Evolutionary conservation across 2,113 vertebrate genomes (phyloP).

Genomic region (Tringa solitaria): DNA sequence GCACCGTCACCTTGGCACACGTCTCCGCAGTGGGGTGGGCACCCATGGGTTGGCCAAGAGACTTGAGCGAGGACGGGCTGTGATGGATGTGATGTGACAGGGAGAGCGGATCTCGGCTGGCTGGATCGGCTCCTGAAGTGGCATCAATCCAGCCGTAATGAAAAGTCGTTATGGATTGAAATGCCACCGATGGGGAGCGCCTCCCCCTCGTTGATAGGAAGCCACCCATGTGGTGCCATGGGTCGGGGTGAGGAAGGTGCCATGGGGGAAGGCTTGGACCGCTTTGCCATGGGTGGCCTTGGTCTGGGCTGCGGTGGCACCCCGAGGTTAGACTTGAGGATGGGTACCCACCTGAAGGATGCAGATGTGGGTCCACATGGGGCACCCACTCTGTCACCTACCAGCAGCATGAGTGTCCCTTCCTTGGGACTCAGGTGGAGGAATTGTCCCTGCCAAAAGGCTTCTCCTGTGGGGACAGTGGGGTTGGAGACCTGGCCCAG

Average conservation of each 20-base stretch:
- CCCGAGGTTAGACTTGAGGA: neutral
- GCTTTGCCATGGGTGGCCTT: neutral
- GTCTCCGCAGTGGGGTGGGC: neutral
- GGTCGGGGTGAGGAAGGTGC: neutral
- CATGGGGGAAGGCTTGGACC: neutral
- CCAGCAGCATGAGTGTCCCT: fast-evolving
- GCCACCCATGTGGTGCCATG: neutral
- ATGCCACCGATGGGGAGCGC: neutral
- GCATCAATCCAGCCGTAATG: neutral
- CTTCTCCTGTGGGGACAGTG: fast-evolving
- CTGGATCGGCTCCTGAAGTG: neutral
- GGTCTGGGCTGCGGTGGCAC: neutral
- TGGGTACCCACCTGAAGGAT: neutral
- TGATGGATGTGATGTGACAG: constrained; percentile 22
- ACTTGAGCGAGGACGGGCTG: neutral
- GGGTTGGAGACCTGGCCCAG: neutral
- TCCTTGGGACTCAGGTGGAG: no score
- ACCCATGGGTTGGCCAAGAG: neutral
- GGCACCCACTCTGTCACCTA: neutral
- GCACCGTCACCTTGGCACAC: neutral
- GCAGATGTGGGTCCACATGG: fast-evolving
- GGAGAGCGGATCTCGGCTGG: neutral
- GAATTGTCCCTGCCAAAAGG: neutral
- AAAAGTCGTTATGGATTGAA: constrained; percentile 35
- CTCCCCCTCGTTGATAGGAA: neutral